A percentile compares a stretch with the other conserved stretches of the same genome.
phyloP scores from a whole-genome alignment of 2,113 vertebrate genomes.

The Lutjanus erythropterus region DNA sequence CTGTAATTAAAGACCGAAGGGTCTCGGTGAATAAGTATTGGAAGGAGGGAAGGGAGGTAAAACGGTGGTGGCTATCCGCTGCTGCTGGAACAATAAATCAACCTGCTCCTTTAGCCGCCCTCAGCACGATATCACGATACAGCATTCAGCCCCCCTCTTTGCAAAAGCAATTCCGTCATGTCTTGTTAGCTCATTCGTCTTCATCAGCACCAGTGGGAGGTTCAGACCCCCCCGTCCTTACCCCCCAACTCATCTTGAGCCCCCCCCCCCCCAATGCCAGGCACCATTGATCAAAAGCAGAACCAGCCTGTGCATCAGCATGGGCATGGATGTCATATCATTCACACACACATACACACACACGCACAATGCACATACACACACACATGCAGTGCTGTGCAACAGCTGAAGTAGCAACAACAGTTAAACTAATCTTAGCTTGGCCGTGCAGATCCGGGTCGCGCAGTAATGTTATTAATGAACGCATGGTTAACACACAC shows the following conservation, averaged over 20 bases:
- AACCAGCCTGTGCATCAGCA: slow-evolving; percentile 70
- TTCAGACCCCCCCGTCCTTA: slow-evolving; percentile 45
- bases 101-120: slow-evolving; percentile 72
- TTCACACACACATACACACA: slow-evolving; percentile 18
- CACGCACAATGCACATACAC: slow-evolving; percentile 8
- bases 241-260: slow-evolving; percentile 28
- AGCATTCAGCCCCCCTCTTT: slow-evolving; percentile 58
- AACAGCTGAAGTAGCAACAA: slow-evolving; percentile 45
- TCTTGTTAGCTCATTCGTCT: slow-evolving; percentile 85
- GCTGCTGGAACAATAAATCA: slow-evolving; percentile 80
- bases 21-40: slow-evolving; percentile 70
- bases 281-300: slow-evolving; percentile 83
- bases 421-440: slow-evolving; percentile 53
- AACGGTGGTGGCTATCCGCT: slow-evolving; percentile 64
- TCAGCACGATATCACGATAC: slow-evolving; percentile 69
- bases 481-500: slow-evolving; percentile 62
- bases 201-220: slow-evolving; percentile 82
- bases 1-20: slow-evolving; percentile 80
- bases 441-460: slow-evolving; percentile 35
- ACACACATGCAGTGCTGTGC: slow-evolving; percentile 2
- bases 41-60: slow-evolving; percentile 59
- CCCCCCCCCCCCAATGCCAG: slow-evolving; percentile 57
- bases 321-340: slow-evolving; percentile 67
- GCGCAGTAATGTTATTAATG: slow-evolving; percentile 67
- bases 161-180: slow-evolving; percentile 84